Evolutionary conservation across 37 sponge, comb jelly and placozoan genomes (phyloP), one percentile per base, ranked within the genome.

Genomic region (Chondrosia reniformis): DNA sequence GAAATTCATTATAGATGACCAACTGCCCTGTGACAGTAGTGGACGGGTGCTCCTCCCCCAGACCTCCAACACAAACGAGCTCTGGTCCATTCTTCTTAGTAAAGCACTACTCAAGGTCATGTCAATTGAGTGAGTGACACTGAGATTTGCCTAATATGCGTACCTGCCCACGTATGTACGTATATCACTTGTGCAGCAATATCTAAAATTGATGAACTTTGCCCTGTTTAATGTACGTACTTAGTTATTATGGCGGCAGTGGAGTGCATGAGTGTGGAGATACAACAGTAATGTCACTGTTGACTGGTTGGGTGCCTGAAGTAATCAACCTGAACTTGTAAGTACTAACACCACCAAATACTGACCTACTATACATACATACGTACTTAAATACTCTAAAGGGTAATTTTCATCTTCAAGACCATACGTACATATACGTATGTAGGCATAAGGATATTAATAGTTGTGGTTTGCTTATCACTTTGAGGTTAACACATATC

Each of bases 51-150:
- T 98, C 39, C 85, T 90, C 52, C 99, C 99, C 17, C 39, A 61
- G 43, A 89, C 91, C 5, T 44, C 79, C 37, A 76, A 74, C 21
- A 74, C 78, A 15, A 21, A 45, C 10, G 99, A 98, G 79, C 55
- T 98, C 24, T 98, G 99, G 99, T 89, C 89, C 5, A 82, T 84
- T 0, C 64, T 98, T 6, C 81, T 98, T 31, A 79, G 83, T 57
- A 98, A 98, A 65, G 99, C 96, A 4, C 75, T 98, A 77, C 83
- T 98, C 56, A 98, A 95, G 65, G 81, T 98, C 1, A 83, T 81
- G 15, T 46, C 91, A 55, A 79, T 92, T 19, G 93, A 94, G 95
- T 97, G 78, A 89, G 93, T 81, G 17, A 15, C 37, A 27, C 46
- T 45, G n/a, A 21, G 40, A 21, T n/a, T 25, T 44, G 34, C n/a